phyloP scores from a whole-genome alignment of 2,888 invertebrate species.

The Blastobasis lacticolella region DNA sequence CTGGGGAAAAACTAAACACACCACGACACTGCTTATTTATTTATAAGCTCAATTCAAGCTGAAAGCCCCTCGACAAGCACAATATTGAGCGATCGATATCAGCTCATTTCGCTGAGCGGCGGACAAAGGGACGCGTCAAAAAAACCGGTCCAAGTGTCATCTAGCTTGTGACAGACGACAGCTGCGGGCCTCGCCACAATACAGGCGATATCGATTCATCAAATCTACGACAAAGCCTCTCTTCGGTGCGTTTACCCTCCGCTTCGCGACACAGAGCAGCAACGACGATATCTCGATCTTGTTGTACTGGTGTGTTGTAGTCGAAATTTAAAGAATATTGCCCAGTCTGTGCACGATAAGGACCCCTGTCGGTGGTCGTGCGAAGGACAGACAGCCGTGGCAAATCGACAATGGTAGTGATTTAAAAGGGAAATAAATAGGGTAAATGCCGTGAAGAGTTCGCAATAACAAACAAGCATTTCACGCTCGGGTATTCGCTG shows the following conservation, averaged over 20 bases:
- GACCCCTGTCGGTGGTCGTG: too few species aligned
- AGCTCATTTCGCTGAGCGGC: conserved; percentile 55
- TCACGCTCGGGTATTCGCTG: conserved; percentile 49
- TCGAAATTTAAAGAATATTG: too few species aligned
- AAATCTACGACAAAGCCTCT: conserved; percentile 49
- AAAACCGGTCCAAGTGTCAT: conserved; percentile 65
- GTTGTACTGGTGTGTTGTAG: too few species aligned
- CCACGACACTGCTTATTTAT: conserved; percentile 69
- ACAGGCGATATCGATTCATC: conserved; percentile 60
- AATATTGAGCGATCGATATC: conserved; percentile 70
- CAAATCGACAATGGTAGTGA: conserved; percentile 61
- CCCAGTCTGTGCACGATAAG: too few species aligned
- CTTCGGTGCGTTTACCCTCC: conserved; percentile 50
- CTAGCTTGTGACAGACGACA: conserved; percentile 63
- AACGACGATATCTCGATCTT: too few species aligned
- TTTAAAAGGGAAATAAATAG: conserved; percentile 67
- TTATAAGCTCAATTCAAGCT: conserved; percentile 62
- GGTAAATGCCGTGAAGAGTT: conserved; percentile 60
- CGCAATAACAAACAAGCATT: conserved; percentile 65
- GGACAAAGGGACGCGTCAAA: conserved; percentile 58
- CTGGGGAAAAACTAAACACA: conserved; percentile 51
- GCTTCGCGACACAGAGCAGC: conserved; percentile 32
- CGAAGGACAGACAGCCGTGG: conserved; percentile 53
- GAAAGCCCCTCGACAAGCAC: conserved; percentile 52
- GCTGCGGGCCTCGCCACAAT: conserved; percentile 62